phyloP scores from a whole-genome alignment of 2,797 vertebrate genomes.

The Hemitrygon akajei region DNA sequence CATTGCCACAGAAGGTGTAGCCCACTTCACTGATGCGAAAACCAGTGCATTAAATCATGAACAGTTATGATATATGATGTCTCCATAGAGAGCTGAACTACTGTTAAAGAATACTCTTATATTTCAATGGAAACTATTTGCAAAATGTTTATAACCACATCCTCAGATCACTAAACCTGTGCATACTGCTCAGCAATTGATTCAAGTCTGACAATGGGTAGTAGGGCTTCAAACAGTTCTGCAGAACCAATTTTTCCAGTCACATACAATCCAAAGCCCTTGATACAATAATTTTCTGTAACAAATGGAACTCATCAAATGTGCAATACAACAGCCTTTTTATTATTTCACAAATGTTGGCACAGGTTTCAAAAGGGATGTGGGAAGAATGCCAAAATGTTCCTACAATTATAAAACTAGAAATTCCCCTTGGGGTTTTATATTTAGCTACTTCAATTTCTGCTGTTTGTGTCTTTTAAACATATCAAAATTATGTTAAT shows the following conservation, averaged over 20 bases:
- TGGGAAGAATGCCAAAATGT: slow-evolving; percentile 47
- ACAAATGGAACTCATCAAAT: slow-evolving; percentile 51
- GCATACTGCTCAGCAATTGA: not conserved
- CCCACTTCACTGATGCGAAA: not conserved
- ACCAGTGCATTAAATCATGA: not conserved
- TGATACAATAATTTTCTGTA: slow-evolving; percentile 36
- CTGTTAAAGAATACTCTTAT: not conserved
- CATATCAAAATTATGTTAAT: not conserved
- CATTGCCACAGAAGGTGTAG: not conserved
- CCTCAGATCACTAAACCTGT: not conserved
- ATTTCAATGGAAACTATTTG: not conserved
- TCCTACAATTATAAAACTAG: slow-evolving; percentile 39
- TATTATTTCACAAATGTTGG: slow-evolving; percentile 48
- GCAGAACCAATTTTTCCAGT: not conserved
- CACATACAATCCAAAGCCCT: not conserved
- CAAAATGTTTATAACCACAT: slow-evolving; percentile 21
- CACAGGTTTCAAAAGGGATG: slow-evolving; percentile 48
- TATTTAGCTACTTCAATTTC: slow-evolving; percentile 29
- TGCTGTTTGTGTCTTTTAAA: not conserved
- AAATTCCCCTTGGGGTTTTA: slow-evolving; percentile 24
- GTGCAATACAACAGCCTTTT: slow-evolving; percentile 46
- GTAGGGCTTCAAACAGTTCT: not conserved
- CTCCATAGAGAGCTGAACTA: not conserved
- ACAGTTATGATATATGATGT: not conserved
- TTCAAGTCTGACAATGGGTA: not conserved